Evolutionary conservation across 2,888 invertebrate species (phyloP).

Genomic region (Agapetus fuscipes): DNA sequence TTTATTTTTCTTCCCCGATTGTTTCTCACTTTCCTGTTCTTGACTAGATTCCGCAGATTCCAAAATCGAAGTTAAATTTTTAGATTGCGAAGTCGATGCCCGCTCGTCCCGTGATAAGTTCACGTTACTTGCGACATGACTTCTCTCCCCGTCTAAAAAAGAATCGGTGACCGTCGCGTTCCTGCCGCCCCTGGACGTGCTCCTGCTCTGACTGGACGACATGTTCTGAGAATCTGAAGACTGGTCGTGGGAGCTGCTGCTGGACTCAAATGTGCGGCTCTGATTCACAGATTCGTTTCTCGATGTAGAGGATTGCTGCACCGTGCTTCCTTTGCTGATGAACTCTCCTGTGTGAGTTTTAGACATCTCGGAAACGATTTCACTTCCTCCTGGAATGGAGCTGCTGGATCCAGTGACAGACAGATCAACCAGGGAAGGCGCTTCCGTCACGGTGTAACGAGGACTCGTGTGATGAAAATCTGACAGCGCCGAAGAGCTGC

Average conservation of each 20-base stretch:
- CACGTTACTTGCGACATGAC: constrained; percentile 28
- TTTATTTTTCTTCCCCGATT: constrained; percentile 9
- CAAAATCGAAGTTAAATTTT: constrained; percentile 10
- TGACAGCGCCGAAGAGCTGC: constrained; percentile 39
- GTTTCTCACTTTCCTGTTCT: neutral
- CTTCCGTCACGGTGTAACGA: constrained; percentile 45
- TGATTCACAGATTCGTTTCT: constrained; percentile 36
- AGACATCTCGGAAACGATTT: constrained; percentile 37
- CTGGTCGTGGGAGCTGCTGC: constrained; percentile 36
- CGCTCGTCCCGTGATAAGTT: constrained; percentile 13
- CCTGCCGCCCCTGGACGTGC: constrained; percentile 34
- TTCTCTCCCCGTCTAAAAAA: constrained; percentile 36
- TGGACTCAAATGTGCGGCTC: constrained; percentile 37
- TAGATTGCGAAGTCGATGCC: constrained; percentile 1
- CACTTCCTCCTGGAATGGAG: constrained; percentile 30
- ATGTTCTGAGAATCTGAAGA: constrained; percentile 26
- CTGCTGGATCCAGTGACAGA: constrained; percentile 32
- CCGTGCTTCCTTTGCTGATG: constrained; percentile 22
- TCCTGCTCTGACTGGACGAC: constrained; percentile 33
- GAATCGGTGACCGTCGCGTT: constrained; percentile 34
- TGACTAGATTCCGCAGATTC: neutral
- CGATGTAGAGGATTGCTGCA: constrained; percentile 26
- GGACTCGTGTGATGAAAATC: constrained; percentile 45
- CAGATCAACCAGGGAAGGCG: constrained; percentile 40
- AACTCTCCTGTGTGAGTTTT: constrained; percentile 38